Percentiles rank a stretch among this genome's conserved stretches.
Evolutionary conservation across 2,888 invertebrate species (phyloP).

Genomic region (Zonitis immaculata): DNA sequence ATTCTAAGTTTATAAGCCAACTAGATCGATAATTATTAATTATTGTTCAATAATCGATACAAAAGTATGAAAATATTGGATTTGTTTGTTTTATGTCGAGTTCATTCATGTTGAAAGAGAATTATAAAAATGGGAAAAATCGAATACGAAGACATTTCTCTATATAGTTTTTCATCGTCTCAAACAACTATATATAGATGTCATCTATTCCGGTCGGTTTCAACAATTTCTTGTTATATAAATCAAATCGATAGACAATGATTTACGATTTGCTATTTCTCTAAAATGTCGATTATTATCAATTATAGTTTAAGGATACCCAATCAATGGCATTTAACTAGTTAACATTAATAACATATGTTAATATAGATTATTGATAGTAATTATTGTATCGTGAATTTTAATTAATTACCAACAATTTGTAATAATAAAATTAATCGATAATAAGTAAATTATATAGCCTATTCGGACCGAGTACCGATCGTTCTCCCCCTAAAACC

Average conservation of each 20-base stretch:
- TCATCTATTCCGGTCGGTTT: slow-evolving; percentile 8
- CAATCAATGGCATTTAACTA: slow-evolving; percentile 26
- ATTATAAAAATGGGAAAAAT: not conserved
- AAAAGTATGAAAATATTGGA: not conserved
- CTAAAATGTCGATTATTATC: slow-evolving; percentile 23
- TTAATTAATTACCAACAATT: too few species aligned
- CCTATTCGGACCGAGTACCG: too few species aligned
- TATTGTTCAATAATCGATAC: not conserved
- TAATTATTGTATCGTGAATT: not conserved
- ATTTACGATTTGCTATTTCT: slow-evolving; percentile 24
- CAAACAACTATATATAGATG: not conserved
- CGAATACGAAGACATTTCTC: not conserved
- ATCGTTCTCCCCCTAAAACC: too few species aligned
- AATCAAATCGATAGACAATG: slow-evolving; percentile 29
- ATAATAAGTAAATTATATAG: too few species aligned
- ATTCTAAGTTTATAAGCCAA: not conserved
- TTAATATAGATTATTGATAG: not conserved
- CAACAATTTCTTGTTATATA: slow-evolving; percentile 20
- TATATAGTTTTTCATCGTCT: slow-evolving; percentile 8
- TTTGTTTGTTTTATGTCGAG: not conserved
- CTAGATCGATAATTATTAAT: not conserved
- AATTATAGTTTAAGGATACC: slow-evolving; percentile 10
- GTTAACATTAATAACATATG: slow-evolving; percentile 25
- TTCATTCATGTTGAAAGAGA: not conserved
- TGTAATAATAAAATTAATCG: too few species aligned